phyloP scores from a whole-genome alignment of 2,888 invertebrate genomes.

The Linnaemya tessellans region DNA sequence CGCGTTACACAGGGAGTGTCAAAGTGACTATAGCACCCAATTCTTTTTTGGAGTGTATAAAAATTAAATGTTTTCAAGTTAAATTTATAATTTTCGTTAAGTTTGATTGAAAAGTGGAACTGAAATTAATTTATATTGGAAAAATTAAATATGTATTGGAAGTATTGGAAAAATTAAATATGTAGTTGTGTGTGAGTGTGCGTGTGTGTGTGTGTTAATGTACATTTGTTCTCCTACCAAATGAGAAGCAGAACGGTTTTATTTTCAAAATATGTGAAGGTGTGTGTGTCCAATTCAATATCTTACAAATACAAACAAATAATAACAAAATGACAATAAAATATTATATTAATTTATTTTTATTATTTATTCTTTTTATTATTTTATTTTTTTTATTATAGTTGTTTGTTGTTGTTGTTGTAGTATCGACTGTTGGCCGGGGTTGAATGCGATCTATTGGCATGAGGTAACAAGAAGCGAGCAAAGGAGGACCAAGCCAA shows the following conservation, averaged over 20 bases:
- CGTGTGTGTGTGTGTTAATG: background rate
- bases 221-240: background rate
- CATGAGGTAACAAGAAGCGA: background rate
- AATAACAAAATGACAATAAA: slow-evolving; percentile 61
- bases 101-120: slow-evolving; percentile 13
- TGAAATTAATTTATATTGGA: slow-evolving; percentile 2
- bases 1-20: too few relatives aligned
- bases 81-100: background rate
- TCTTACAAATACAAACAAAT: slow-evolving; percentile 51
- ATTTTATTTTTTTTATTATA: slow-evolving; percentile 46
- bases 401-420: background rate
- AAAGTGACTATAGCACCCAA: too few relatives aligned
- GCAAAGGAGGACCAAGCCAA: background rate
- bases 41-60: too few relatives aligned
- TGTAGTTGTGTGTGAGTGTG: background rate
- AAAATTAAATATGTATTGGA: background rate
- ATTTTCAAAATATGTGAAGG: background rate
- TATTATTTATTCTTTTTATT: slow-evolving; percentile 59
- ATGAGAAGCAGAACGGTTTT: slow-evolving; percentile 10
- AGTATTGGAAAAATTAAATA: background rate
- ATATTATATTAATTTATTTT: slow-evolving; percentile 65
- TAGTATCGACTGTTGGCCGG: slow-evolving; percentile 1
- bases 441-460: slow-evolving; percentile 5
- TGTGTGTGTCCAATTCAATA: slow-evolving; percentile 46
- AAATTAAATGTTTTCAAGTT: too few relatives aligned